Evolutionary conservation across 2,113 vertebrate species (phyloP), one percentile per base, ranked within the genome.

Genomic region (Austrofundulus limnaeus): DNA sequence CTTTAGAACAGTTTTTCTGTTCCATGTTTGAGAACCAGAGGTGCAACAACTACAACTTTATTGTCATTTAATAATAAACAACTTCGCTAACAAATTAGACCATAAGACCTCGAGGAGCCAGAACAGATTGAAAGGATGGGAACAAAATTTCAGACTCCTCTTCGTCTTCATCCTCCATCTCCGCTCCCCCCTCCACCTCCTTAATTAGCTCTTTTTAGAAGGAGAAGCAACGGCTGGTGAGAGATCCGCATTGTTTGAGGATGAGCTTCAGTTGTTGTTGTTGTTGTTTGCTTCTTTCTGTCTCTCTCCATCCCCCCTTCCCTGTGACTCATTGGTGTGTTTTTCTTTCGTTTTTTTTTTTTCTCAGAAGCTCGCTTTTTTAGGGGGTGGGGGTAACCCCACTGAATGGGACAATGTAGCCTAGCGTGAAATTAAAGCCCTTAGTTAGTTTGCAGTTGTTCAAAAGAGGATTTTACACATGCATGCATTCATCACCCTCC

Each of bases 371-470:
- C 72, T 80, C 76, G 65, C 73, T 65, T 77, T 81, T 84, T 81
- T 87, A 80, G 16, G 42, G 41, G 41, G 42, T 77, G 77, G 66
- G 85, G 83, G 77, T 80, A 85, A 88, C 83, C 75, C 73, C 59
- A 38, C 63, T 88, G 83, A 90, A 90, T 89, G 69, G 87, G 70
- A 88, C 88, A 88, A 89, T 88, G 90, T 88, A 90, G 81, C 78
- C 79, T 88, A 90, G 85, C 83, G 88, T 91, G 88, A 91, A 89
- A 91, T 90, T 89, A 88, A 90, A 91, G 86, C 87, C 87, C 87
- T 89, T 88, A 87, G 87, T 90, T 89, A 88, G 86, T 88, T 90
- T 87, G 83, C 84, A 83, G 86, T 89, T 81, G 75, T 83, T 89
- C 84, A 91, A 89, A 90, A 89, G 85, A 88, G 87, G 87, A 88